Conservation (phyloP, 2,113 vertebrate genomes). For the Centrocercus urophasianus region DNA sequence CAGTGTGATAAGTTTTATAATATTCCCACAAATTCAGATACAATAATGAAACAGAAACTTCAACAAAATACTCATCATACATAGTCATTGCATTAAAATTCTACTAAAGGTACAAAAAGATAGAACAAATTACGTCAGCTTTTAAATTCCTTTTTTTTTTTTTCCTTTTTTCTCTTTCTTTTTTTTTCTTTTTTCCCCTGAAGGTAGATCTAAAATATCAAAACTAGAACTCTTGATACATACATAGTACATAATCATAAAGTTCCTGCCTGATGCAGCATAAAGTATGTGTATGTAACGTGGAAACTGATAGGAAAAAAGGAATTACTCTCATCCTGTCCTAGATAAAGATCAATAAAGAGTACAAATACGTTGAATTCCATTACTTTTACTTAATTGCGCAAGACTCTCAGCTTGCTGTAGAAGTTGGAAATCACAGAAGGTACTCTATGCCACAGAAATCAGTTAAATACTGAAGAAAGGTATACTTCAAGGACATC, state of each 20-base stretch:
- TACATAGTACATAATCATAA: neutral
- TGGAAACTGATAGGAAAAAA: neutral
- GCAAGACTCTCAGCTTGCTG: neutral
- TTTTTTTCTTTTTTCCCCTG: neutral
- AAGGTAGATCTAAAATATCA: neutral
- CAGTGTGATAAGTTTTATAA: neutral
- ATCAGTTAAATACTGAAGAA: neutral
- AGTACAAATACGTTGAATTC: neutral
- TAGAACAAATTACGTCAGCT: neutral
- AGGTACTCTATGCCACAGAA: neutral
- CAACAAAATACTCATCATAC: neutral
- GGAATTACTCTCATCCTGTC: rapidly evolving
- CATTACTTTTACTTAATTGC: neutral
- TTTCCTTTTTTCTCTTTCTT: no score
- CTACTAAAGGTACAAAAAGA: neutral
- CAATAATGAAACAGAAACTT: neutral
- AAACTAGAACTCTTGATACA: neutral
- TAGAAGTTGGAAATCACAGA: neutral
- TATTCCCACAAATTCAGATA: neutral
- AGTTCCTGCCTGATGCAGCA: neutral
- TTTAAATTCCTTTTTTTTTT: no score
- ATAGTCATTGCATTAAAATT: neutral
- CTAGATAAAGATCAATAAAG: neutral
- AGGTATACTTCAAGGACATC: neutral
- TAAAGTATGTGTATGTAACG: neutral